Percentiles rank a stretch among this genome's conserved stretches.
These are phyloP conservation scores for Elegia similella DNA, from an alignment of 2,888 invertebrate species.

Conservation along the genomic window DNA sequence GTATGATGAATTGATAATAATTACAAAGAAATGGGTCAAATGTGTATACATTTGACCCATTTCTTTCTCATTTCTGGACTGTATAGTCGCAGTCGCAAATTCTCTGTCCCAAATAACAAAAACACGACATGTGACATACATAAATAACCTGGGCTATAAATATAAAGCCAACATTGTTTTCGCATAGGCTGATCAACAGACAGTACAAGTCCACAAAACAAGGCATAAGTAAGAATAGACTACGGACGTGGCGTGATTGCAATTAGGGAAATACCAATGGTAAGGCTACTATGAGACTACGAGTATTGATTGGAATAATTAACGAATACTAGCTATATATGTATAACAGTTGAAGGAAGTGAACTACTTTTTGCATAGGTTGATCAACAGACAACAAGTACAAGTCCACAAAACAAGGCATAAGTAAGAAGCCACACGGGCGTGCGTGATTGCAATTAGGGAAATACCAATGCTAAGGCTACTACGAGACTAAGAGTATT, in stretches of 20 bases:
- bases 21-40: background rate
- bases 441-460: no score
- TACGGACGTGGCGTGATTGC: background rate
- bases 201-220: background rate
- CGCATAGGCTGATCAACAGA: background rate
- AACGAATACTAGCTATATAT: background rate
- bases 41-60: no score
- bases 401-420: no score
- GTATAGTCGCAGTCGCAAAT: background rate
- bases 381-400: no score
- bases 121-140: background rate
- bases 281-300: slow-evolving; percentile 8
- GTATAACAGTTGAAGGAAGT: background rate
- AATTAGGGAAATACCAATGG: slow-evolving; percentile 10
- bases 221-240: background rate
- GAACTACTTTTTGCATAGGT: no score
- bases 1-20: no score
- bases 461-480: no score
- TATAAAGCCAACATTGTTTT: background rate
- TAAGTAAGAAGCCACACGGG: no score
- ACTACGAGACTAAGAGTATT: no score
- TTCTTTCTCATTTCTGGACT: no score
- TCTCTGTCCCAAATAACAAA: background rate
- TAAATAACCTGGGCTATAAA: background rate
- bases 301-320: slow-evolving; percentile 1